Conservation (phyloP, 2,888 invertebrate species). For the Baccha elongata region DNA sequence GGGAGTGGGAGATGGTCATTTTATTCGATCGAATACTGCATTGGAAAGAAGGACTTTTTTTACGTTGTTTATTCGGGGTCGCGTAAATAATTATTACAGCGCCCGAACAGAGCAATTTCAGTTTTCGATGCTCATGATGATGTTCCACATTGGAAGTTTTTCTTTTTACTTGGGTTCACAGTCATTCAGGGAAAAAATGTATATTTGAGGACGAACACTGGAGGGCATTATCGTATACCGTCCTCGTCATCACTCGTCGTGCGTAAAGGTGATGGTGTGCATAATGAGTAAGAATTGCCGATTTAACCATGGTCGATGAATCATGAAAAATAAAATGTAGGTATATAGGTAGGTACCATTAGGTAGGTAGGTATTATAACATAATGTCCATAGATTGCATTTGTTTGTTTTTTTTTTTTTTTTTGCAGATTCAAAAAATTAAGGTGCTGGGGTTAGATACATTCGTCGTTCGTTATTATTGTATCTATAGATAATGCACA, state of each 20-base stretch:
- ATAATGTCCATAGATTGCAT: too few relatives aligned
- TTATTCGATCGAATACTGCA: conserved; percentile 20
- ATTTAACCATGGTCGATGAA: conserved; percentile 66
- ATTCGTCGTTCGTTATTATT: too few relatives aligned
- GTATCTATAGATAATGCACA: too few relatives aligned
- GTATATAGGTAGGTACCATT: background rate
- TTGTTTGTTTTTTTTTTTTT: conserved; percentile 13
- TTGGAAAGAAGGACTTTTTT: conserved; percentile 13
- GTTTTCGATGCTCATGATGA: conserved; percentile 46
- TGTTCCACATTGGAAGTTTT: conserved; percentile 28
- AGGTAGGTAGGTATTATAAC: too few relatives aligned
- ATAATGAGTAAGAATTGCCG: conserved; percentile 68
- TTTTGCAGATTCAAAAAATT: too few relatives aligned
- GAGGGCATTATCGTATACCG: conserved; percentile 16
- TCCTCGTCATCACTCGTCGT: conserved; percentile 4
- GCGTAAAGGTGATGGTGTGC: conserved; percentile 68
- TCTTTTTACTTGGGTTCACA: conserved; percentile 19
- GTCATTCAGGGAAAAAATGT: conserved; percentile 9
- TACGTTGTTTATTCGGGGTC: conserved; percentile 45
- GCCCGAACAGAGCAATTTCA: conserved; percentile 33
- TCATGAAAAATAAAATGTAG: conserved; percentile 32
- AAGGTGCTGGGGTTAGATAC: too few relatives aligned
- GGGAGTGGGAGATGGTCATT: conserved; percentile 11
- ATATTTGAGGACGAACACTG: conserved; percentile 26
- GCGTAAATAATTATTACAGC: conserved; percentile 67